phyloP scores from a whole-genome alignment of 2,888 invertebrate species.

The Spilosoma lubricipeda region DNA sequence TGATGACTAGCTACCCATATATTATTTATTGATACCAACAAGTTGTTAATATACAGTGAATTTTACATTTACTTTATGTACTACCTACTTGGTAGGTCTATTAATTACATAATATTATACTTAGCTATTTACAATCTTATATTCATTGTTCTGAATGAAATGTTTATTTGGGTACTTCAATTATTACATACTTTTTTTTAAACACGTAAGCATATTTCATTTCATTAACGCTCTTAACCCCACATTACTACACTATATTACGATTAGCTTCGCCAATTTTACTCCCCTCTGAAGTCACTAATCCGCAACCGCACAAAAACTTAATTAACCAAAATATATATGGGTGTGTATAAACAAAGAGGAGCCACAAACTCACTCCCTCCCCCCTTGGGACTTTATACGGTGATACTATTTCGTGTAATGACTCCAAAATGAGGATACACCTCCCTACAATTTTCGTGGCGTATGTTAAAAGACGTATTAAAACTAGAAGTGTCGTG shows the following conservation, averaged over 20 bases:
- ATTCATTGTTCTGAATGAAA: no score
- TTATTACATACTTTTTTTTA: neutral
- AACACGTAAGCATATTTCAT: conserved; percentile 10
- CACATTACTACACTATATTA: conserved; percentile 57
- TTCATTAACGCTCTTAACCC: conserved; percentile 23
- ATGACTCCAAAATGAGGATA: conserved; percentile 86
- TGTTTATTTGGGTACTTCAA: no score
- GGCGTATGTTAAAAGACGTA: conserved; percentile 51
- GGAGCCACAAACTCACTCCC: conserved; percentile 76
- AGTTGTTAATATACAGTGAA: no score
- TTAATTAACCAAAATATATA: conserved; percentile 85
- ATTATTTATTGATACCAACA: no score
- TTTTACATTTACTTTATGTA: no score
- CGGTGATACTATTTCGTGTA: conserved; percentile 86
- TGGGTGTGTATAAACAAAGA: conserved; percentile 82
- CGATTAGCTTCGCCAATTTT: conserved; percentile 66
- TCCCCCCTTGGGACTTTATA: conserved; percentile 78
- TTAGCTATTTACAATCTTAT: no score
- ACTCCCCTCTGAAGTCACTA: conserved; percentile 63
- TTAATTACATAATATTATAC: no score
- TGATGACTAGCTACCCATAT: no score
- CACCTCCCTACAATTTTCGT: conserved; percentile 75
- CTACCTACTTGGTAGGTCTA: no score
- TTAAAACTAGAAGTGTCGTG: conserved; percentile 54
- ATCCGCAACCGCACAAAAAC: conserved; percentile 82